Conservation (phyloP, 1,140 invertebrate species). For the Papilio machaon region DNA sequence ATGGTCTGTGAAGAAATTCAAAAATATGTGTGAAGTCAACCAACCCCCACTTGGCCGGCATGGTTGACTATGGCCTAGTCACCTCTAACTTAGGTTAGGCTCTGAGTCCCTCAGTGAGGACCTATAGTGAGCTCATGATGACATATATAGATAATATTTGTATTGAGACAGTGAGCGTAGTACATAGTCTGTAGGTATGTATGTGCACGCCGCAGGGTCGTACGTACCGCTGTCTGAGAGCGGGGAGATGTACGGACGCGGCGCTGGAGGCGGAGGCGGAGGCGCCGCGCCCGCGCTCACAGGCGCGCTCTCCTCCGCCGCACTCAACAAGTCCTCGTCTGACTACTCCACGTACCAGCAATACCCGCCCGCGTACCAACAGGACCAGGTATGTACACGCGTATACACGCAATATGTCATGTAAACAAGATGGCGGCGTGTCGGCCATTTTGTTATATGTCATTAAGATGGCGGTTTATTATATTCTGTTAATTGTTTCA, state of each 20-base stretch:
- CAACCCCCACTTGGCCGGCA: no score
- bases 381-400: conserved; percentile 75
- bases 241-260: conserved; percentile 79
- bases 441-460: conserved; percentile 2
- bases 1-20: no score
- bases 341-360: conserved; percentile 81
- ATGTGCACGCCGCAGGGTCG: conserved; percentile 57
- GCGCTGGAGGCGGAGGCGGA: conserved; percentile 69
- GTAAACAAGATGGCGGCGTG: not conserved
- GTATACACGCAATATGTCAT: conserved; percentile 1
- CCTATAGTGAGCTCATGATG: no score
- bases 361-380: conserved; percentile 81
- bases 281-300: conserved; percentile 68
- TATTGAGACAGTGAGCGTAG: not conserved
- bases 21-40: no score
- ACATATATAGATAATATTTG: no score
- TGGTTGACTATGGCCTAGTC: no score
- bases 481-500: not conserved
- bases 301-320: conserved; percentile 72
- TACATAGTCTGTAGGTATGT: not conserved
- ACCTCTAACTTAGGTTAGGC: no score
- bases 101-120: no score
- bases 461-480: not conserved
- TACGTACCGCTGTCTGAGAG: conserved; percentile 79
- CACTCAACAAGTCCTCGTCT: conserved; percentile 75